phyloP scores from a whole-genome alignment of 2,888 invertebrate genomes.

The Mylabris sibirica region DNA sequence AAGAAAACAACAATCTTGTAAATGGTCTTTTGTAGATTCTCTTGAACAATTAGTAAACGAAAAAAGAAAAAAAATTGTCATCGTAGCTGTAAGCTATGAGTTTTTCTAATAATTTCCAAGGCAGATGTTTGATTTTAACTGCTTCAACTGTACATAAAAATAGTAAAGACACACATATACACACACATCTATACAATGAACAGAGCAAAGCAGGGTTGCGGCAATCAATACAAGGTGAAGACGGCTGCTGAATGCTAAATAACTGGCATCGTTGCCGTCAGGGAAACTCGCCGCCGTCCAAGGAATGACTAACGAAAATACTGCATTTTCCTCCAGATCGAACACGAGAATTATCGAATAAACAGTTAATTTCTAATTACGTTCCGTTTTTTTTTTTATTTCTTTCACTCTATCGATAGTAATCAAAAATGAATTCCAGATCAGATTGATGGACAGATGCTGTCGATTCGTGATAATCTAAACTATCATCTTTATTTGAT shows the following conservation, averaged over 20 bases:
- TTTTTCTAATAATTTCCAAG: not conserved
- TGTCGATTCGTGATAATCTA: slow-evolving; percentile 2
- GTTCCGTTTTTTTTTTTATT: not conserved
- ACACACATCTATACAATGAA: not conserved
- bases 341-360: not conserved
- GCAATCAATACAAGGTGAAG: slow-evolving; percentile 73
- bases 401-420: not conserved
- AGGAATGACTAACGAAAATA: slow-evolving; percentile 28
- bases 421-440: not conserved
- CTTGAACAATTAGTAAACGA: not conserved
- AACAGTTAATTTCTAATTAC: not conserved
- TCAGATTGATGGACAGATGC: slow-evolving; percentile 11
- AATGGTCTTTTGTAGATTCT: not conserved
- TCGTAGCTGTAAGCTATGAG: not conserved
- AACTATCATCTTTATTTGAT: slow-evolving; percentile 17
- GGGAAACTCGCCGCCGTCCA: slow-evolving; percentile 28
- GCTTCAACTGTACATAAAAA: not conserved
- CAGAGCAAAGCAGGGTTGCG: slow-evolving; percentile 55
- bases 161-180: not conserved
- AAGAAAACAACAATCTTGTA: not conserved
- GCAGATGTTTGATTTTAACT: slow-evolving; percentile 1
- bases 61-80: not conserved
- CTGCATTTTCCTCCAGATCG: slow-evolving; percentile 29
- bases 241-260: slow-evolving; percentile 69
- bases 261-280: slow-evolving; percentile 55